Evolutionary conservation across 1,140 invertebrate genomes (phyloP).

Genomic region (Drosophila malerkotliana): DNA sequence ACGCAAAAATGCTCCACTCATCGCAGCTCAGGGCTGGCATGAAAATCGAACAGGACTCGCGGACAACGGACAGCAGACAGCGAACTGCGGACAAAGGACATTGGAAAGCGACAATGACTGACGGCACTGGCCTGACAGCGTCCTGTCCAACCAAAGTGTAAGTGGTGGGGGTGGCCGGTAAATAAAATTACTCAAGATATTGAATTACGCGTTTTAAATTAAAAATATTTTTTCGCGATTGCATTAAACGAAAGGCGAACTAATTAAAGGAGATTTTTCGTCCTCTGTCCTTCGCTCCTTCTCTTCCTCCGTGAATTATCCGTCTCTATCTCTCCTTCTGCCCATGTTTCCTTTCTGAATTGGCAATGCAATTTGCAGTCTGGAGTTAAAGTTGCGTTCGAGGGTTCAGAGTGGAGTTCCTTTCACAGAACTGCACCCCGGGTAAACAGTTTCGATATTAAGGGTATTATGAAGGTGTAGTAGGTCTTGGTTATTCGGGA

Average conservation of each 20-base stretch:
- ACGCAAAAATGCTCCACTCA: conserved; percentile 59
- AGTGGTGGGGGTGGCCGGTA: conserved; percentile 42
- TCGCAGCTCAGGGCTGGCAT: conserved; percentile 36
- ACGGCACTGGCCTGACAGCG: conserved; percentile 64
- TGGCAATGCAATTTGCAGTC: conserved; percentile 62
- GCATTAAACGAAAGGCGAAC: conserved; percentile 77
- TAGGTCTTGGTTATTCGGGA: neutral
- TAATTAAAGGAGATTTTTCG: conserved; percentile 74
- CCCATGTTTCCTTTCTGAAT: conserved; percentile 9
- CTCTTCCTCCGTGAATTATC: neutral
- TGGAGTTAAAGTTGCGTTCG: conserved; percentile 51
- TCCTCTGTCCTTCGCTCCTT: conserved; percentile 5
- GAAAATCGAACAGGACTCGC: conserved; percentile 61
- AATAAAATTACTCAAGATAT: conserved; percentile 79
- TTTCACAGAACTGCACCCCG: neutral
- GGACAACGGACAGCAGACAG: conserved; percentile 4
- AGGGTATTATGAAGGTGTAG: neutral
- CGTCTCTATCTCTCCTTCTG: neutral
- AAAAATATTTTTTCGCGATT: conserved; percentile 80
- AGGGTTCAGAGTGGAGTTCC: neutral
- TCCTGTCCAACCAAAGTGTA: conserved; percentile 27
- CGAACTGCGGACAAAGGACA: neutral
- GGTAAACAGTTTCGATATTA: neutral
- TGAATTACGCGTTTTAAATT: conserved; percentile 81
- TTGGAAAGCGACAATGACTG: conserved; percentile 57